These are phyloP conservation scores for Astreopora myriophthalma DNA, from an alignment of 64 coral and sea anemone species.

Conservation along the genomic window DNA sequence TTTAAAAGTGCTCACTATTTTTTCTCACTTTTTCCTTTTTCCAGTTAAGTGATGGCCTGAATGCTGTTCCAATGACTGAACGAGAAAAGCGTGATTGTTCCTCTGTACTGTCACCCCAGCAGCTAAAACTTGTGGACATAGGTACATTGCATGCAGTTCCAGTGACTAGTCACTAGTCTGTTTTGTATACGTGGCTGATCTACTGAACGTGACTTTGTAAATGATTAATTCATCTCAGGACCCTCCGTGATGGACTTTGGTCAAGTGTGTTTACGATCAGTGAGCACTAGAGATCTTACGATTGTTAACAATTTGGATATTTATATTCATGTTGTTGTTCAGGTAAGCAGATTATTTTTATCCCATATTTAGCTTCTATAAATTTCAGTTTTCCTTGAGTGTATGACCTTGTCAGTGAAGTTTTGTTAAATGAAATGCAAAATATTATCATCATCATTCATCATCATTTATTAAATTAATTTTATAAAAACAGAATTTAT, in stretches of 20 bases:
- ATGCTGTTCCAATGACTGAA: conserved; percentile 93
- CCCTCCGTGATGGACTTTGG: conserved; percentile 95
- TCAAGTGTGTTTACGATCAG: conserved; percentile 90
- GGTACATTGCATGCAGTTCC: conserved; percentile 39
- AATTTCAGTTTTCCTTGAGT: neutral
- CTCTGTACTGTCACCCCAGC: conserved; percentile 70
- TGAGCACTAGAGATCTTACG: conserved; percentile 88
- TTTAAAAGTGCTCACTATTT: neutral
- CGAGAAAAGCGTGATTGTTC: conserved; percentile 89
- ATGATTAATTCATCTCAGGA: too few species aligned
- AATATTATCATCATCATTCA: too few species aligned
- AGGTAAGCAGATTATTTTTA: conserved; percentile 59
- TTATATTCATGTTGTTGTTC: conserved; percentile 82
- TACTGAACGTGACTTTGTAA: neutral
- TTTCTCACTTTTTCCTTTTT: neutral
- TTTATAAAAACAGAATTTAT: too few species aligned
- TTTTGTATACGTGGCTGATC: too few species aligned
- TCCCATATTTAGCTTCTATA: neutral
- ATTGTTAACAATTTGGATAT: conserved; percentile 92
- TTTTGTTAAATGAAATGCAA: neutral
- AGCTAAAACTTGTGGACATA: conserved; percentile 92
- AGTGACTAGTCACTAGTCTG: neutral
- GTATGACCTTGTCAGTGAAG: neutral
- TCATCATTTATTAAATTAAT: too few species aligned
- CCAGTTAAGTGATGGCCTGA: conserved; percentile 95